phyloP scores from a whole-genome alignment of 1,140 invertebrate genomes.

The Oedothorax gibbosus region DNA sequence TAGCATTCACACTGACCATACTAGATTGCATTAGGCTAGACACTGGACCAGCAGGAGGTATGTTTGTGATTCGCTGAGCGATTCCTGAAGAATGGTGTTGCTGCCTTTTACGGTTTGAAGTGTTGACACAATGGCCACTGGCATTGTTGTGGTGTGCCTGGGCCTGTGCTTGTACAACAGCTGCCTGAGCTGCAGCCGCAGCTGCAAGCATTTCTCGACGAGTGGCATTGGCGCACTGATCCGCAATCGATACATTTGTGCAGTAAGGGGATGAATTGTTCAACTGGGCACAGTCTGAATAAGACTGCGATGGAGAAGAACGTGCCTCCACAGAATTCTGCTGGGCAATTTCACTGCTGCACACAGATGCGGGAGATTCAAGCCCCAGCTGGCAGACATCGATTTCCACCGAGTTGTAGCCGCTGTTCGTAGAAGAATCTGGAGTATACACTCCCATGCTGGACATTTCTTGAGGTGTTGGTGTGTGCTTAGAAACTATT shows the following conservation, averaged over 20 bases:
- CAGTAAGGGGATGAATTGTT: slow-evolving; percentile 44
- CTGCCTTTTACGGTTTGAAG: slow-evolving; percentile 43
- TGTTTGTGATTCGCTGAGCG: slow-evolving; percentile 34
- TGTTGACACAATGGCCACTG: slow-evolving; percentile 27
- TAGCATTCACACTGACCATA: slow-evolving; percentile 61
- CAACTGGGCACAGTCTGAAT: slow-evolving; percentile 68
- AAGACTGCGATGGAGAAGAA: slow-evolving; percentile 74
- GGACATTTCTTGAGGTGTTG: slow-evolving; percentile 71
- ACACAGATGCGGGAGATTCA: slow-evolving; percentile 88
- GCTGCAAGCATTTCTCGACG: slow-evolving; percentile 55
- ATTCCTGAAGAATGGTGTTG: slow-evolving; percentile 35
- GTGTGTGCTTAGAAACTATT: slow-evolving; percentile 54
- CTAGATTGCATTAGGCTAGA: slow-evolving; percentile 58
- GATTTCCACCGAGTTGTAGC: slow-evolving; percentile 80
- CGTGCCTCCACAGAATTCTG: slow-evolving; percentile 70
- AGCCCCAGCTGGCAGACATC: slow-evolving; percentile 85
- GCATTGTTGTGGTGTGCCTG: slow-evolving; percentile 47
- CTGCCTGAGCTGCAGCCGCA: slow-evolving; percentile 53
- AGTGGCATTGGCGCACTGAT: slow-evolving; percentile 20
- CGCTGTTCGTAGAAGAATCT: slow-evolving; percentile 84
- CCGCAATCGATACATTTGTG: slow-evolving; percentile 36
- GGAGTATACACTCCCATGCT: slow-evolving; percentile 86
- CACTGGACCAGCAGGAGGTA: slow-evolving; percentile 29
- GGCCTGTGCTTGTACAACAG: slow-evolving; percentile 59
- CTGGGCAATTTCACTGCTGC: slow-evolving; percentile 81